Evolutionary conservation across 2,888 invertebrate genomes (phyloP).

Genomic region (Mythimna vitellina): DNA sequence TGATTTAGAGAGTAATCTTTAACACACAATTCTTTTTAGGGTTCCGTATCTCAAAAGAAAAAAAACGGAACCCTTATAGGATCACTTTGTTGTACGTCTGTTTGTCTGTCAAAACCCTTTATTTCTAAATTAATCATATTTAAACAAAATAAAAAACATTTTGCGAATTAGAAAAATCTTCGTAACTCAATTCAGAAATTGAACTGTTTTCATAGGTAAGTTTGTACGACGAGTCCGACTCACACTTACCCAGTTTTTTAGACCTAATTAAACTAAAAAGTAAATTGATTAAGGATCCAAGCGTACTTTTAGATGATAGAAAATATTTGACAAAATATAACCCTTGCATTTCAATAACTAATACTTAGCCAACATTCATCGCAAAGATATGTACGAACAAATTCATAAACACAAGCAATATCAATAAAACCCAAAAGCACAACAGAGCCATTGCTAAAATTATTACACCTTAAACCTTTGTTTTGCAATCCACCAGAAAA

Average conservation of each 20-base stretch:
- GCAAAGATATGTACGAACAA: slow-evolving; percentile 9
- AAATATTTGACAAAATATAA: background rate
- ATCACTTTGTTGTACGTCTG: no score
- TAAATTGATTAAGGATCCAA: background rate
- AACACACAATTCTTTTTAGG: no score
- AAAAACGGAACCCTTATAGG: no score
- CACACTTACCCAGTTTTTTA: background rate
- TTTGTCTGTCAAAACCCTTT: no score
- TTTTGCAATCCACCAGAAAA: slow-evolving; percentile 59
- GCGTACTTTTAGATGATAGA: background rate
- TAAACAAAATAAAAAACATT: no score
- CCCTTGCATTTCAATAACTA: background rate
- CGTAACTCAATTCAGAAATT: no score
- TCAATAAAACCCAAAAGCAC: slow-evolving; percentile 32
- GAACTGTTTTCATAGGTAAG: no score
- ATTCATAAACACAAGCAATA: slow-evolving; percentile 25
- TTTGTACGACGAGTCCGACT: no score
- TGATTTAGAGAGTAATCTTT: background rate
- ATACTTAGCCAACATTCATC: background rate
- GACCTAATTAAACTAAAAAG: background rate
- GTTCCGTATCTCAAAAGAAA: no score
- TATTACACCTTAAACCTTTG: slow-evolving; percentile 59
- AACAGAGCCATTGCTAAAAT: slow-evolving; percentile 41
- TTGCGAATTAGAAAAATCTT: no score
- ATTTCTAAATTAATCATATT: no score